Percentiles rank a stretch among this genome's conserved stretches.
Evolutionary conservation across 2,113 vertebrate species (phyloP).

Genomic region (Cololabis saira): DNA sequence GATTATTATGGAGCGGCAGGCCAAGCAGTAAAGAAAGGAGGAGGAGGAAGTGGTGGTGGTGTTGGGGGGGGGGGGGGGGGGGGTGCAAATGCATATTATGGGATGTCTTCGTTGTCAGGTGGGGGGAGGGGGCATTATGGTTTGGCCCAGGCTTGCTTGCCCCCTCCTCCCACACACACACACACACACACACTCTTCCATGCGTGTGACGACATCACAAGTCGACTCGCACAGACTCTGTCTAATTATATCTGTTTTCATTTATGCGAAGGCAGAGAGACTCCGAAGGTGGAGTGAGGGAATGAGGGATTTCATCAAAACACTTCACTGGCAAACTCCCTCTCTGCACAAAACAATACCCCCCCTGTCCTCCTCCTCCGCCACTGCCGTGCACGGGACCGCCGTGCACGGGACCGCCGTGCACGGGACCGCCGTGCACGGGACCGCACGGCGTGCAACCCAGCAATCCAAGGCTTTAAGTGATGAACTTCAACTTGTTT

Average conservation of each 20-base stretch:
- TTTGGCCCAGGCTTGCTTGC: constrained; percentile 66
- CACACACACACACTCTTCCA: constrained; percentile 10
- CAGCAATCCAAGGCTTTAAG: constrained; percentile 3
- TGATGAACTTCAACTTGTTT: constrained; percentile 3
- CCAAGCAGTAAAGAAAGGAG: constrained; percentile 47
- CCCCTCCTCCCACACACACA: background rate
- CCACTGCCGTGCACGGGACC: too few relatives aligned
- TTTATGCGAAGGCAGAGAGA: constrained; percentile 29
- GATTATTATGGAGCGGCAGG: constrained; percentile 75
- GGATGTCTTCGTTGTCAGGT: constrained; percentile 73
- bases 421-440: too few relatives aligned
- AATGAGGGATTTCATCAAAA: constrained; percentile 47
- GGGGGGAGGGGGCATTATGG: constrained; percentile 76
- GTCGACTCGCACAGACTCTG: constrained; percentile 31
- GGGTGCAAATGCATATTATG: constrained; percentile 74
- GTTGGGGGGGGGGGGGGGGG: constrained; percentile 32
- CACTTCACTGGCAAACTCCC: constrained; percentile 41
- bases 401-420: too few relatives aligned
- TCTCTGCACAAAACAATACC: constrained; percentile 39
- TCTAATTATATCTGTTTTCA: constrained; percentile 48
- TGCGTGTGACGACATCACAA: constrained; percentile 19
- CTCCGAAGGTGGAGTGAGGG: constrained; percentile 33
- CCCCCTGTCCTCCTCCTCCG: constrained; percentile 33
- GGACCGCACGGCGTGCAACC: background rate
- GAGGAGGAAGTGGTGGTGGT: constrained; percentile 25